These are phyloP conservation scores for Lasiommata megera DNA, from an alignment of 2,888 invertebrate species.

Conservation along the genomic window DNA sequence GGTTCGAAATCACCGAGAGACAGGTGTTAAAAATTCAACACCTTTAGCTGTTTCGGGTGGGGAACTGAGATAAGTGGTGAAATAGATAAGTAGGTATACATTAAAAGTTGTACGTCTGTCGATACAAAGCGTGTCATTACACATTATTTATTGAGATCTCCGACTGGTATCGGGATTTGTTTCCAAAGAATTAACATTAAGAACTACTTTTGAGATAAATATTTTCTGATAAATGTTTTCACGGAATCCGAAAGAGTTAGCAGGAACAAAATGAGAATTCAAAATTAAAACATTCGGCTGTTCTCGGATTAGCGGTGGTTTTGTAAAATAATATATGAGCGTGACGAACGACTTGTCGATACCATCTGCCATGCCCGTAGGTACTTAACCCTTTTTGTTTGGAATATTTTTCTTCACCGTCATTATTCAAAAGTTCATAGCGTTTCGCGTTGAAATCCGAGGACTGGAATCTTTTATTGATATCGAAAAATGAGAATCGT, in stretches of 20 bases:
- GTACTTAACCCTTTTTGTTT: slow-evolving; percentile 77
- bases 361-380: slow-evolving; percentile 68
- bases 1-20: slow-evolving; percentile 67
- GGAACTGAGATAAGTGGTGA: slow-evolving; percentile 68
- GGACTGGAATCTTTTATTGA: slow-evolving; percentile 69
- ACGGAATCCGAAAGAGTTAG: slow-evolving; percentile 56
- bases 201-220: slow-evolving; percentile 50
- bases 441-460: slow-evolving; percentile 65
- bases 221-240: slow-evolving; percentile 59
- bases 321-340: slow-evolving; percentile 79
- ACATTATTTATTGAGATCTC: slow-evolving; percentile 49
- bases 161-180: slow-evolving; percentile 57
- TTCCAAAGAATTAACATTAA: slow-evolving; percentile 53
- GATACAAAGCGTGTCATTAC: slow-evolving; percentile 63
- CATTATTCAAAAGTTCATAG: slow-evolving; percentile 79
- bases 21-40: slow-evolving; percentile 80
- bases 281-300: slow-evolving; percentile 76
- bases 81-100: slow-evolving; percentile 71
- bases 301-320: slow-evolving; percentile 76
- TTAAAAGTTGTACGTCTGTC: slow-evolving; percentile 62
- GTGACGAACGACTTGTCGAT: slow-evolving; percentile 78
- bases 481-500: slow-evolving; percentile 69
- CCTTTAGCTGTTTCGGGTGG: slow-evolving; percentile 67
- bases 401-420: slow-evolving; percentile 67
- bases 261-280: slow-evolving; percentile 61